phyloP scores from a whole-genome alignment of 2,888 invertebrate genomes.

The Hypena proboscidalis region DNA sequence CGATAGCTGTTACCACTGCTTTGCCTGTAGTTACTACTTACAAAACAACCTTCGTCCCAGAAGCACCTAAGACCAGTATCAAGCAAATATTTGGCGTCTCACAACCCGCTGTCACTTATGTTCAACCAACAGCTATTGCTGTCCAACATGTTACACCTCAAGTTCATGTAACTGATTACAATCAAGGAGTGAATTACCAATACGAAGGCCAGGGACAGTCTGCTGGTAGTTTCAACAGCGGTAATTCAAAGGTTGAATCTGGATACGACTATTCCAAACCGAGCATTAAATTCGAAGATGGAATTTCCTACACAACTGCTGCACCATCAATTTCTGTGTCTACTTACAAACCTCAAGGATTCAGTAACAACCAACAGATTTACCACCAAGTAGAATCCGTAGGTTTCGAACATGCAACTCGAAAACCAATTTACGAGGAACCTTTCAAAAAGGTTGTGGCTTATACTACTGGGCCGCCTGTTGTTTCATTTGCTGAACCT shows the following conservation, averaged over 20 bases:
- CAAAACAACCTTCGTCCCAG: conserved; percentile 70
- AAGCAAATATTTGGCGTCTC: conserved; percentile 77
- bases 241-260: conserved; percentile 39
- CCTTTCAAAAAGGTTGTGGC: conserved; percentile 74
- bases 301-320: conserved; percentile 64
- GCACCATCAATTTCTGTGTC: conserved; percentile 65
- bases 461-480: conserved; percentile 71
- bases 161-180: conserved; percentile 58
- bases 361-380: conserved; percentile 67
- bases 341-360: conserved; percentile 67
- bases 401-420: conserved; percentile 65
- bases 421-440: conserved; percentile 66
- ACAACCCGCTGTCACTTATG: conserved; percentile 74
- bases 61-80: conserved; percentile 69
- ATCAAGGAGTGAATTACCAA: conserved; percentile 62
- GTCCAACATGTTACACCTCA: conserved; percentile 62
- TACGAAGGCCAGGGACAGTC: conserved; percentile 49
- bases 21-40: conserved; percentile 62
- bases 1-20: conserved; percentile 69
- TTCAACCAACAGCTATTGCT: conserved; percentile 67
- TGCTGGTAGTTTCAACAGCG: conserved; percentile 24
- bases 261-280: conserved; percentile 72
- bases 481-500: conserved; percentile 57
- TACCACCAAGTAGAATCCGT: conserved; percentile 61
- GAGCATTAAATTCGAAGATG: conserved; percentile 69